Conservation (phyloP, 2,888 invertebrate species). For the Cheilosia pagana region DNA sequence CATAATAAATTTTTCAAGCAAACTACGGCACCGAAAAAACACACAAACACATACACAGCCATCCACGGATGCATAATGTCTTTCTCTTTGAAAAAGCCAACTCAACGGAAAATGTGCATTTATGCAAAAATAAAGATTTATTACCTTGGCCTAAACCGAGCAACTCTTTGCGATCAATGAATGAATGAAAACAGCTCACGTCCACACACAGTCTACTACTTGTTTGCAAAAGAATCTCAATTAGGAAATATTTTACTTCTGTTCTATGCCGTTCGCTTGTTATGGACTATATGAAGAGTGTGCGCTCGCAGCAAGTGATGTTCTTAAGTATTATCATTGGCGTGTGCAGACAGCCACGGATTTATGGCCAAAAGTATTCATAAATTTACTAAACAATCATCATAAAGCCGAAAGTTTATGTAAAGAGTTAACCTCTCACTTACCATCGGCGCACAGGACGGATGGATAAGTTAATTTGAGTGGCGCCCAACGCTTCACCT, state of each 20-base stretch:
- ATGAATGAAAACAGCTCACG: constrained; percentile 56
- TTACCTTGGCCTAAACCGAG: constrained; percentile 67
- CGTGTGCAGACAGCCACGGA: not conserved
- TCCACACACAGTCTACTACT: constrained; percentile 17
- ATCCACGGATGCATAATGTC: not conserved
- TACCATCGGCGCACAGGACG: constrained; percentile 1
- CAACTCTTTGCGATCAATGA: constrained; percentile 57
- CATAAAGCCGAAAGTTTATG: constrained; percentile 38
- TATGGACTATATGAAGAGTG: not conserved
- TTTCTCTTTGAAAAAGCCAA: constrained; percentile 9
- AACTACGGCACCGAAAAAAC: constrained; percentile 28
- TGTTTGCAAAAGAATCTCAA: constrained; percentile 63
- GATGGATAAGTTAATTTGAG: constrained; percentile 27
- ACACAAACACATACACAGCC: constrained; percentile 1
- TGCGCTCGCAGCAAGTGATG: constrained; percentile 22
- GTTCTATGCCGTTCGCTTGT: constrained; percentile 16
- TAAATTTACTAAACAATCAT: constrained; percentile 56
- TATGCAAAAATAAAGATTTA: constrained; percentile 70
- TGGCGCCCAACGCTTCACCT: constrained; percentile 54
- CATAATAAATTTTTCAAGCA: constrained; percentile 57
- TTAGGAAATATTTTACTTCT: constrained; percentile 59
- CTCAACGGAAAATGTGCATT: constrained; percentile 40
- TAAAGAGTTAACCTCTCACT: constrained; percentile 8
- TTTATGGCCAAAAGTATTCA: constrained; percentile 29
- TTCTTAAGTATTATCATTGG: constrained; percentile 7